A percentile compares a stretch with the other conserved stretches of the same genome.
Conservation (phyloP, 2,888 invertebrate species). For the Eristalinus aeneus region DNA sequence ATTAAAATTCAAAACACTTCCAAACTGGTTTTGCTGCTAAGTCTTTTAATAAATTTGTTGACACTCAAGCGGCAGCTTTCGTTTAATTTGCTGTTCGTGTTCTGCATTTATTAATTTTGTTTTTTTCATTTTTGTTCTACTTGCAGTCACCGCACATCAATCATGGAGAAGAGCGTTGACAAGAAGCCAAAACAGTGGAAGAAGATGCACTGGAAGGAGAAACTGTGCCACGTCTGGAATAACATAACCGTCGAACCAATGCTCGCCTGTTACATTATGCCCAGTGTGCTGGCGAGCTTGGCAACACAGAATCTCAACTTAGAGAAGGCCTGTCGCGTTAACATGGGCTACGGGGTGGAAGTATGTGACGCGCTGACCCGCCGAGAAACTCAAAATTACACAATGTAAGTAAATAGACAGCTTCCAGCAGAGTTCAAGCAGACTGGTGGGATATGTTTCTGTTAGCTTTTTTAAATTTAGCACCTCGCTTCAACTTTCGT, state of each 20-base stretch:
- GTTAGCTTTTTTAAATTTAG: no score
- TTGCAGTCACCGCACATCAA: conserved; percentile 20
- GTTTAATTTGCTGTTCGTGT: not conserved
- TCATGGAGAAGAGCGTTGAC: conserved; percentile 62
- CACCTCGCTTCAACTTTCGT: no score
- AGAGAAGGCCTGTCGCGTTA: conserved; percentile 93
- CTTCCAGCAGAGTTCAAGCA: no score
- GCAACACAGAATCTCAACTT: conserved; percentile 92
- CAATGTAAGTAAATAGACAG: conserved; percentile 80
- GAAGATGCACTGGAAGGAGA: conserved; percentile 80
- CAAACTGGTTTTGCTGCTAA: not conserved
- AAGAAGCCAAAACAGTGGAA: conserved; percentile 74
- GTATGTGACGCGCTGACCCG: conserved; percentile 89
- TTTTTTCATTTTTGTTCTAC: not conserved
- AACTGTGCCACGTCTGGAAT: conserved; percentile 81
- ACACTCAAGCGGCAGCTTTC: not conserved
- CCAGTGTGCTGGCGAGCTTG: conserved; percentile 86
- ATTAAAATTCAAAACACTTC: not conserved
- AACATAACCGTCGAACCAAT: conserved; percentile 86
- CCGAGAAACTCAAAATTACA: conserved; percentile 85
- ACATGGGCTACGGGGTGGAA: conserved; percentile 86
- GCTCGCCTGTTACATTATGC: conserved; percentile 84
- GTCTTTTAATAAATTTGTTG: not conserved
- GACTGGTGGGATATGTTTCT: no score
- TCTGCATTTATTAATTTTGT: not conserved